Evolutionary conservation across 1,140 invertebrate genomes (phyloP).

Genomic region (Cyphomyrmex costatus): DNA sequence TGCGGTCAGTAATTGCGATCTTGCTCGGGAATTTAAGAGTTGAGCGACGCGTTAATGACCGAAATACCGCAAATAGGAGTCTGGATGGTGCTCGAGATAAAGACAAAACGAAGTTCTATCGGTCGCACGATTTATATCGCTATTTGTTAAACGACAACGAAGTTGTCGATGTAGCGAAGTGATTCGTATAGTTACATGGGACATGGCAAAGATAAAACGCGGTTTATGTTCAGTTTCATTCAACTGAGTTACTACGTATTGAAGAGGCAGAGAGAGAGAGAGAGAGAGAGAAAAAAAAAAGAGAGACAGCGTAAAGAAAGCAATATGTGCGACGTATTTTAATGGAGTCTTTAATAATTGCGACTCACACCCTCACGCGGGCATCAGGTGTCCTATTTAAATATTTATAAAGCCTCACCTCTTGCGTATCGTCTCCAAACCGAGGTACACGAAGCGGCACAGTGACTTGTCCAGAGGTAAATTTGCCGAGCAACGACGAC

Average conservation of each 20-base stretch:
- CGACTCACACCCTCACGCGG: constrained; percentile 30
- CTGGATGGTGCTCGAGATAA: background rate
- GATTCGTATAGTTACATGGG: background rate
- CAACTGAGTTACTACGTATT: background rate
- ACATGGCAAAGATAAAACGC: background rate
- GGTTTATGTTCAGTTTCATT: background rate
- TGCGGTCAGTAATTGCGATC: constrained; percentile 54
- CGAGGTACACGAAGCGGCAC: constrained; percentile 16
- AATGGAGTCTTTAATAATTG: constrained; percentile 64
- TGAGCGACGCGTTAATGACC: constrained; percentile 25
- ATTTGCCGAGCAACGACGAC: constrained; percentile 52
- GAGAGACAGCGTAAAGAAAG: background rate
- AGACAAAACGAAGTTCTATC: constrained; percentile 5
- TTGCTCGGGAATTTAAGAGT: constrained; percentile 32
- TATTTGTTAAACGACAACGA: constrained; percentile 38
- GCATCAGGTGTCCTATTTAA: constrained; percentile 65
- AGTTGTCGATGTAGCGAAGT: background rate
- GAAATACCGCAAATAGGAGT: constrained; percentile 1
- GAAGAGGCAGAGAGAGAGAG: background rate
- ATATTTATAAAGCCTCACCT: constrained; percentile 66
- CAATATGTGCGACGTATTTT: constrained; percentile 37
- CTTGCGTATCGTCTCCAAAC: constrained; percentile 49
- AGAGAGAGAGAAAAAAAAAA: background rate
- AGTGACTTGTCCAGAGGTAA: constrained; percentile 37
- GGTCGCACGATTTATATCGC: constrained; percentile 13